These are phyloP conservation scores for Heliornis fulica DNA, from an alignment of 2,113 vertebrate species.

Conservation along the genomic window DNA sequence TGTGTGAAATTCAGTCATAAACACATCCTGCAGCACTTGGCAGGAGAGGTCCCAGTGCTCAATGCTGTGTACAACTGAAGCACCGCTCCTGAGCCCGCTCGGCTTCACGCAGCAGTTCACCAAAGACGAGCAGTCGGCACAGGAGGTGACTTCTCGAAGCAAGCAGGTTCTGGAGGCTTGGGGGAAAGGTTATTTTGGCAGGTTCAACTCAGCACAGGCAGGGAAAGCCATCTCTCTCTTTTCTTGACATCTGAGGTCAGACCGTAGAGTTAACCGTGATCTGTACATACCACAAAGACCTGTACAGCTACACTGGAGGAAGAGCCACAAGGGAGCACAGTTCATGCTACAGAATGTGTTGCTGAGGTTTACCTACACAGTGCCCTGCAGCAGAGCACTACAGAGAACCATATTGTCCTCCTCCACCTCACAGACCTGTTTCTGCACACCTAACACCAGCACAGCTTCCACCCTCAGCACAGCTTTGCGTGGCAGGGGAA, in stretches of 20 bases:
- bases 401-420: not conserved
- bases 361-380: not conserved
- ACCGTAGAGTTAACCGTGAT: not conserved
- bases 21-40: not conserved
- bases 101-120: not conserved
- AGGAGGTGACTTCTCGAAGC: not conserved
- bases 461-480: not conserved
- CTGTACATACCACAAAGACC: not conserved
- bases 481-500: too few relatives aligned
- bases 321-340: rapidly evolving
- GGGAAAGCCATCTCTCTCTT: not conserved
- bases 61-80: not conserved
- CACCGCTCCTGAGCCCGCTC: not conserved
- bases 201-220: not conserved
- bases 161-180: not conserved
- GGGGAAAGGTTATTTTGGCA: not conserved
- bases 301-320: not conserved
- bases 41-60: not conserved
- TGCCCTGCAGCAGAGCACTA: not conserved
- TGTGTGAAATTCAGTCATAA: not conserved
- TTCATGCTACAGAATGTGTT: too few relatives aligned
- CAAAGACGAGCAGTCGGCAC: not conserved
- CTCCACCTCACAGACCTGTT: not conserved
- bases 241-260: not conserved
- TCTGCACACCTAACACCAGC: rapidly evolving